phyloP scores from a whole-genome alignment of 2,797 vertebrate genomes.

The Sebastiscus albofasciatus region DNA sequence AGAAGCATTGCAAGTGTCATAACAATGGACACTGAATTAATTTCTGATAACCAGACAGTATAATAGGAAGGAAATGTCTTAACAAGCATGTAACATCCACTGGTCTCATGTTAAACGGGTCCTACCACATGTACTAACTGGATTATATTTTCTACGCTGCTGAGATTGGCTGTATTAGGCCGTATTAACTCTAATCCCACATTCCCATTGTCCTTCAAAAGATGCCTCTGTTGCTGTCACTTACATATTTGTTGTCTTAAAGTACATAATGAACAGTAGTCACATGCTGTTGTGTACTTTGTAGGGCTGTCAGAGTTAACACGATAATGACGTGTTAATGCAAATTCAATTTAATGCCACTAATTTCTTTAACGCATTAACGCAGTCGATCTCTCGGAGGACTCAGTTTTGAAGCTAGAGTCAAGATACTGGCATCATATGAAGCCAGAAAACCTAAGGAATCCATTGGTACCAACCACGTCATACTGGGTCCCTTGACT shows the following conservation, averaged over 20 bases:
- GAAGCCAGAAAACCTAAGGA: neutral
- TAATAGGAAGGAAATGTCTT: conserved; percentile 32
- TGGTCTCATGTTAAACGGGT: conserved; percentile 28
- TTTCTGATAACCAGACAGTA: conserved; percentile 13
- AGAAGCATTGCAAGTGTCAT: conserved; percentile 11
- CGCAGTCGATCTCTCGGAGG: neutral
- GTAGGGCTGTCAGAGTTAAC: neutral
- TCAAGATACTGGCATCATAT: neutral
- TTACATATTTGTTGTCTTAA: conserved; percentile 21
- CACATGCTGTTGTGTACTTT: neutral
- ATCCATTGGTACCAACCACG: too few relatives aligned
- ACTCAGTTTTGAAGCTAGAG: neutral
- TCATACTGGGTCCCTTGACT: neutral
- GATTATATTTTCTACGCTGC: conserved; percentile 77
- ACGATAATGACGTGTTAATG: accelerated
- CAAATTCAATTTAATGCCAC: neutral
- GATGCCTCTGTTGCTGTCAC: conserved; percentile 14
- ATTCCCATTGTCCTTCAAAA: conserved; percentile 31
- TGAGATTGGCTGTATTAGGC: conserved; percentile 69
- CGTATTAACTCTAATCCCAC: conserved; percentile 77
- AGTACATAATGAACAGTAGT: neutral
- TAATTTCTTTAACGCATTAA: neutral
- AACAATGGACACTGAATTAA: conserved; percentile 10
- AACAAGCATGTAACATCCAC: conserved; percentile 37
- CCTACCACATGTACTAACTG: conserved; percentile 60